These are phyloP conservation scores for Peromyscus eremicus DNA, from an alignment of 2,797 vertebrate genomes.

Conservation along the genomic window DNA sequence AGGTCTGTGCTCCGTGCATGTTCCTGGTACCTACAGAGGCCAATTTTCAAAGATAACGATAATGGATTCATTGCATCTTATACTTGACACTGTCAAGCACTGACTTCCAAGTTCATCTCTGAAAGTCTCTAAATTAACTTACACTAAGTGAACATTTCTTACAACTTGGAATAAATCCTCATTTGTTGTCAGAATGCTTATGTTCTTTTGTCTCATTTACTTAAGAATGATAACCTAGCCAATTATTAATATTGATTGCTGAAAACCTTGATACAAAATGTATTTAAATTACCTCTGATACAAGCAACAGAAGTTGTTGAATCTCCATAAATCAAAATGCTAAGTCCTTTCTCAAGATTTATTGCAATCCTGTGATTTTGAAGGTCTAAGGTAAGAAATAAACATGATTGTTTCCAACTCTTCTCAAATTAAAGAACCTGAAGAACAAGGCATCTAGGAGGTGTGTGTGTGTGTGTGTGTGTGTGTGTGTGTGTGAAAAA, in stretches of 20 bases:
- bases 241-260: conserved; percentile 54
- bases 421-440: conserved; percentile 28
- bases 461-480: neutral
- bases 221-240: conserved; percentile 46
- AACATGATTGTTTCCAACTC: neutral
- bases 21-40: neutral
- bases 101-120: conserved; percentile 58
- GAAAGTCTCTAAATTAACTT: conserved; percentile 43
- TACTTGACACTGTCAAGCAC: conserved; percentile 15
- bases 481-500: neutral
- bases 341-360: conserved; percentile 35
- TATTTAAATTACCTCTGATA: neutral
- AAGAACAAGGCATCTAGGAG: neutral
- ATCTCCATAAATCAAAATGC: neutral
- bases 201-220: conserved; percentile 44
- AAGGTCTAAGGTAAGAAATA: conserved; percentile 6
- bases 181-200: conserved; percentile 25
- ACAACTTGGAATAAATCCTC: conserved; percentile 20
- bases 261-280: conserved; percentile 42
- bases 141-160: conserved; percentile 38
- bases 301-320: neutral
- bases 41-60: neutral
- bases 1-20: neutral
- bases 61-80: conserved; percentile 43
- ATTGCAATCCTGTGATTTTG: neutral